Conservation (phyloP, 2,113 vertebrate genomes). For the Caracal caracal region DNA sequence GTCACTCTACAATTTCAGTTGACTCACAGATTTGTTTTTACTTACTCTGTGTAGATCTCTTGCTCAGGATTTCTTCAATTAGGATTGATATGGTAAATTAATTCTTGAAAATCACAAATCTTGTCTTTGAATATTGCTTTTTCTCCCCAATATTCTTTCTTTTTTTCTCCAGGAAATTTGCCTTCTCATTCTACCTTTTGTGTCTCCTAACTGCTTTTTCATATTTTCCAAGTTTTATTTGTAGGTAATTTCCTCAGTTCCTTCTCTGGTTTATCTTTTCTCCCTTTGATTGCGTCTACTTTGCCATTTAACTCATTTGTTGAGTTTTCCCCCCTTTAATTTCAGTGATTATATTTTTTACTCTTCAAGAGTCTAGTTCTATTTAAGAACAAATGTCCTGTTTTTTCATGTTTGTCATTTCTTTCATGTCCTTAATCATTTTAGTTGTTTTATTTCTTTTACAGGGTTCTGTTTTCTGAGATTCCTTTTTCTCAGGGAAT, state of each 20-base stretch:
- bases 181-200: not conserved
- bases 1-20: not conserved
- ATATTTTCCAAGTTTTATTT: not conserved
- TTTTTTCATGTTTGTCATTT: not conserved
- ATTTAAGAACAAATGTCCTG: not conserved
- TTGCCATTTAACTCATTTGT: not conserved
- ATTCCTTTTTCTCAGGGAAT: not conserved
- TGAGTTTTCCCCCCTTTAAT: not conserved
- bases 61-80: not conserved
- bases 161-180: conserved; percentile 8
- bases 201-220: not conserved
- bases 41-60: not conserved
- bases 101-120: not conserved
- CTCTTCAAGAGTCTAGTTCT: not conserved
- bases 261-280: not conserved
- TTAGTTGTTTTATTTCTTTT: not conserved
- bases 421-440: not conserved
- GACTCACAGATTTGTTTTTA: not conserved
- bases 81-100: not conserved
- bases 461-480: not conserved
- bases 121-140: conserved; percentile 2
- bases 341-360: not conserved
- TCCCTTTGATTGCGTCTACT: not conserved
- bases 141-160: not conserved
- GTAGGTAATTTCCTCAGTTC: not conserved